A percentile compares a stretch with the other conserved stretches of the same genome.
These are phyloP conservation scores for Abrostola tripartita DNA, from an alignment of 2,888 invertebrate species.

Conservation along the genomic window DNA sequence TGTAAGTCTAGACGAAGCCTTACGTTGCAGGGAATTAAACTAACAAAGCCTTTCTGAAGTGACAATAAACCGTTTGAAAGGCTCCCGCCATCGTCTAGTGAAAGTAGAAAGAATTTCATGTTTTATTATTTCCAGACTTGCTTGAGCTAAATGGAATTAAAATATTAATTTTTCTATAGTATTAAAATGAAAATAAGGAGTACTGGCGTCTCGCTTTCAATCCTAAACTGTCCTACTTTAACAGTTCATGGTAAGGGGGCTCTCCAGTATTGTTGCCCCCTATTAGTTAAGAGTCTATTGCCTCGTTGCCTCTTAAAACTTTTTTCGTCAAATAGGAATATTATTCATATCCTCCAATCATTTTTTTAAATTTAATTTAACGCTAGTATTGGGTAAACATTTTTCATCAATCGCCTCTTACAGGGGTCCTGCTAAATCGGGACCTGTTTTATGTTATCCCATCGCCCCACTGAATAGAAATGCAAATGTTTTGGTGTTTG, in stretches of 20 bases:
- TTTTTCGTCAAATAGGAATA: too few species aligned
- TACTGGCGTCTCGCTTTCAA: too few species aligned
- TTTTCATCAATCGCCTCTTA: neutral
- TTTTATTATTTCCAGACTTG: conserved; percentile 31
- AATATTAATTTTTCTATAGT: too few species aligned
- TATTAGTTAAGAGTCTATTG: too few species aligned
- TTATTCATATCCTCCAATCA: too few species aligned
- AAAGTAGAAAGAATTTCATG: conserved; percentile 29
- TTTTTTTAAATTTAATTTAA: too few species aligned
- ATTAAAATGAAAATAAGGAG: too few species aligned
- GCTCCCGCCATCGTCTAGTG: conserved; percentile 25
- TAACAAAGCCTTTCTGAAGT: conserved; percentile 63
- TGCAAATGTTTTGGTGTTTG: conserved; percentile 5
- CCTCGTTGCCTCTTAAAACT: too few species aligned
- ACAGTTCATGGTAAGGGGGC: too few species aligned
- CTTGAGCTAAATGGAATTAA: too few species aligned
- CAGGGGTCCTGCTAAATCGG: neutral
- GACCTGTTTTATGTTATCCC: conserved; percentile 1
- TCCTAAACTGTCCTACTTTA: too few species aligned
- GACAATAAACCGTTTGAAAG: conserved; percentile 59
- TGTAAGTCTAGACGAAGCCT: conserved; percentile 81
- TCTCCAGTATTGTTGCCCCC: too few species aligned
- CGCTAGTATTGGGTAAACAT: neutral
- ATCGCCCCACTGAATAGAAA: conserved; percentile 15
- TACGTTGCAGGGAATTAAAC: conserved; percentile 65